A percentile compares a stretch with the other conserved stretches of the same genome.
phyloP scores from a whole-genome alignment of 2,888 invertebrate genomes.

The Cosmia trapezina region DNA sequence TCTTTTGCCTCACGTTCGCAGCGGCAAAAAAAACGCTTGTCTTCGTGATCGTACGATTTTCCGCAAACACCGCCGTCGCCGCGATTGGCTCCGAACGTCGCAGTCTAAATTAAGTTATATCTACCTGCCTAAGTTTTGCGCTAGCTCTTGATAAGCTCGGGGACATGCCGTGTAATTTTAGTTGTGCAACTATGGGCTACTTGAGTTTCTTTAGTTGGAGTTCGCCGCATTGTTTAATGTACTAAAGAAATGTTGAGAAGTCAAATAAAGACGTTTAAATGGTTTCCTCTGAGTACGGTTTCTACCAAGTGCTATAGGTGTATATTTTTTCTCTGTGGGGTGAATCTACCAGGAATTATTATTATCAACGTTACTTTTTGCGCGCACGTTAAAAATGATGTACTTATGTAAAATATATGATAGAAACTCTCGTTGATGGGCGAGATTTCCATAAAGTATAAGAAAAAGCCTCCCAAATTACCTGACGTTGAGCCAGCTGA shows the following conservation, averaged over 20 bases:
- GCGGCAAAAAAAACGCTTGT: constrained; percentile 79
- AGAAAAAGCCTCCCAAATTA: constrained; percentile 58
- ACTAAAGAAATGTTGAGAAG: constrained; percentile 32
- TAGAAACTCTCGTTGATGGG: constrained; percentile 36
- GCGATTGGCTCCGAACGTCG: constrained; percentile 77
- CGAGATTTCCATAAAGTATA: constrained; percentile 57
- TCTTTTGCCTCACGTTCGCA: constrained; percentile 79
- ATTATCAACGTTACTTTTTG: constrained; percentile 22
- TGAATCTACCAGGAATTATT: constrained; percentile 7
- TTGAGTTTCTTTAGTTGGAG: constrained; percentile 42
- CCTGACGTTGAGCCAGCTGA: constrained; percentile 59
- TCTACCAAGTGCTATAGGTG: constrained; percentile 9
- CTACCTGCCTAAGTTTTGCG: constrained; percentile 75
- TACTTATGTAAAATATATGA: constrained; percentile 48
- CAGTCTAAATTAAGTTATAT: constrained; percentile 83
- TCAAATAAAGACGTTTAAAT: constrained; percentile 46
- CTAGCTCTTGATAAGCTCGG: constrained; percentile 65
- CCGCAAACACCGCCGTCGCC: constrained; percentile 74
- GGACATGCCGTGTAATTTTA: constrained; percentile 59
- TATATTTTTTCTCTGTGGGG: neutral
- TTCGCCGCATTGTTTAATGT: constrained; percentile 46
- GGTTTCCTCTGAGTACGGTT: constrained; percentile 12
- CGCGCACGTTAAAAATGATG: constrained; percentile 43
- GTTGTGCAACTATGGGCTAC: constrained; percentile 47
- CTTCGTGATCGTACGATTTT: constrained; percentile 81